Percentiles rank a stretch among this genome's conserved stretches.
Evolutionary conservation across 2,888 invertebrate species (phyloP).

Genomic region (Brachyopa scutellaris): DNA sequence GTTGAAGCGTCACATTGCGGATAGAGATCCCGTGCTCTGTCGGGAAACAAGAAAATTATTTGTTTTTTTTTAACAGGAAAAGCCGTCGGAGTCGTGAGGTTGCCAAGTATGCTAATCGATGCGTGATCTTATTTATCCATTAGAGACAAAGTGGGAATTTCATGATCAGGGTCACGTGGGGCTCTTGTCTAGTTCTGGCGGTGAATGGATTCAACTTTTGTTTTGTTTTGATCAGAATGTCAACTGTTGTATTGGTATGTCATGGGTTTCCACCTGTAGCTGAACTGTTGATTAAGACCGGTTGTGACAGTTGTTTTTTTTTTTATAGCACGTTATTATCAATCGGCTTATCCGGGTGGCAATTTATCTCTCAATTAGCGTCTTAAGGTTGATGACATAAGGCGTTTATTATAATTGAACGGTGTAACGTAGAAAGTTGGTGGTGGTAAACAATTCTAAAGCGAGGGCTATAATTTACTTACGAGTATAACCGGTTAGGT

Average conservation of each 20-base stretch:
- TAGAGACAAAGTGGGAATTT: constrained; percentile 27
- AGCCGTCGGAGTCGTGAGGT: constrained; percentile 6
- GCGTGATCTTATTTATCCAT: constrained; percentile 50
- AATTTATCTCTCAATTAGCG: neutral
- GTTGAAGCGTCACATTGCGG: neutral
- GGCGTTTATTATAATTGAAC: neutral
- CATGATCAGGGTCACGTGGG: constrained; percentile 51
- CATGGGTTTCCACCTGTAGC: neutral
- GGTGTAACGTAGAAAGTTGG: neutral
- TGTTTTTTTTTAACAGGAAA: constrained; percentile 13
- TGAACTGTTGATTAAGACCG: constrained; percentile 21
- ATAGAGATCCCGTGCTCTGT: neutral
- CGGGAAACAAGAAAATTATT: neutral
- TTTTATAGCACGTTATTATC: neutral
- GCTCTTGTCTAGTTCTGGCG: constrained; percentile 8
- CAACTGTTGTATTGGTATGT: constrained; percentile 2
- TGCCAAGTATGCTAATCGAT: constrained; percentile 43
- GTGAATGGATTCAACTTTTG: neutral
- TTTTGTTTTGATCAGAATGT: constrained; percentile 27
- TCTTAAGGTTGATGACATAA: neutral
- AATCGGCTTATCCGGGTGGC: neutral
- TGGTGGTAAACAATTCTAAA: too few species aligned
- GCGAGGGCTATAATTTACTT: too few species aligned
- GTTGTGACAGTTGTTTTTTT: neutral
- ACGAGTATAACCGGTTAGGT: too few species aligned